Evolutionary conservation across 1,140 invertebrate species (phyloP).

Genomic region (Carcinoscorpius rotundicauda): DNA sequence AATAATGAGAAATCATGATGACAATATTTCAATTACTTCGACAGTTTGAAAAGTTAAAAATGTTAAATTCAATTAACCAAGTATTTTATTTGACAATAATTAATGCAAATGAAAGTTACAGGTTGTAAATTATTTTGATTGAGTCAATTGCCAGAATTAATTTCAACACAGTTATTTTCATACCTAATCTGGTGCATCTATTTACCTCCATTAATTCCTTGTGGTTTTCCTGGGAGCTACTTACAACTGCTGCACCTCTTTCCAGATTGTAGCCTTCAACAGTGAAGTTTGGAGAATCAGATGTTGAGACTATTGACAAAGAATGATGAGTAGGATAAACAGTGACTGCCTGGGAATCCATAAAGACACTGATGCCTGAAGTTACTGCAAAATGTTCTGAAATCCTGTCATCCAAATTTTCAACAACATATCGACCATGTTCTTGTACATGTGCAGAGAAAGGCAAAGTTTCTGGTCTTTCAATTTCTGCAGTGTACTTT

Average conservation of each 20-base stretch:
- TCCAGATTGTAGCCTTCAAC: conserved; percentile 17
- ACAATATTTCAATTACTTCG: no score
- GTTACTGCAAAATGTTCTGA: conserved; percentile 12
- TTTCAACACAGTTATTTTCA: no score
- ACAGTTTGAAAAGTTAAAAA: no score
- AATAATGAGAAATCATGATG: no score
- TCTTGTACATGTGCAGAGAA: background rate
- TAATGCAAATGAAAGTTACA: no score
- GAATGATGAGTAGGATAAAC: conserved; percentile 13
- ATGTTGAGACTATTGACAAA: conserved; percentile 10
- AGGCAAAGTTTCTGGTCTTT: conserved; percentile 6
- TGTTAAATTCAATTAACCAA: no score
- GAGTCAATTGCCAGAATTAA: no score
- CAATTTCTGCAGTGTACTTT: conserved; percentile 24
- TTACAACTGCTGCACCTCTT: conserved; percentile 13
- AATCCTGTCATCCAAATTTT: conserved; percentile 13
- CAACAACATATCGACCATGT: conserved; percentile 14
- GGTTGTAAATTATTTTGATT: no score
- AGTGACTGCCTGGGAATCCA: conserved; percentile 12
- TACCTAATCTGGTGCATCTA: no score
- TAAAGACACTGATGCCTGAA: conserved; percentile 13
- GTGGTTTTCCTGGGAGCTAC: conserved; percentile 16
- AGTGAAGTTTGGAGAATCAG: conserved; percentile 14
- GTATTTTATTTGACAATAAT: no score
- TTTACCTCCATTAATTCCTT: conserved; percentile 16